These are phyloP conservation scores for Lottia gigantea DNA, from an alignment of 2,888 invertebrate genomes.

Conservation along the genomic window DNA sequence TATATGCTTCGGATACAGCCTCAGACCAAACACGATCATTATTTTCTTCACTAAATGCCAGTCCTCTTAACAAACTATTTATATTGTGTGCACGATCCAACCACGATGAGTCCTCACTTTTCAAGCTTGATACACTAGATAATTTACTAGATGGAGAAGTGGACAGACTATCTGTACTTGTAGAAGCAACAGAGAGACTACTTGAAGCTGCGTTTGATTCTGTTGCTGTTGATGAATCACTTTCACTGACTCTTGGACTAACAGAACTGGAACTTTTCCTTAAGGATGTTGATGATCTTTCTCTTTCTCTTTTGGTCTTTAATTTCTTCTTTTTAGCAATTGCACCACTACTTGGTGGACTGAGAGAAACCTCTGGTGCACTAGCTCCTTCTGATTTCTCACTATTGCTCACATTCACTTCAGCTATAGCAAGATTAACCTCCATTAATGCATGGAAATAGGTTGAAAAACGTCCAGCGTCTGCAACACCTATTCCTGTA, in stretches of 20 bases:
- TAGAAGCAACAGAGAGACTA: conserved; percentile 18
- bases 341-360: conserved; percentile 47
- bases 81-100: conserved; percentile 61
- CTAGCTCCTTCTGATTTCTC: conserved; percentile 23
- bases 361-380: conserved; percentile 21
- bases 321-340: conserved; percentile 61
- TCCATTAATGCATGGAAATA: conserved; percentile 66
- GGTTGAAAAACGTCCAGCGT: conserved; percentile 62
- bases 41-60: conserved; percentile 57
- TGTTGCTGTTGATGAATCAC: conserved; percentile 26
- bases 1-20: conserved; percentile 57
- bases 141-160: conserved; percentile 18
- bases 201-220: conserved; percentile 29
- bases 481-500: conserved; percentile 57
- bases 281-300: conserved; percentile 14
- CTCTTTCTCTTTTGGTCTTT: conserved; percentile 56
- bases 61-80: conserved; percentile 61
- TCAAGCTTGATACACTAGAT: conserved; percentile 22
- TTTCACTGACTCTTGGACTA: conserved; percentile 22
- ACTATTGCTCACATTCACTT: conserved; percentile 37
- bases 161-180: conserved; percentile 12
- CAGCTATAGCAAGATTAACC: conserved; percentile 60
- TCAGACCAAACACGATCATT: conserved; percentile 54
- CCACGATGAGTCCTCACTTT: conserved; percentile 63
- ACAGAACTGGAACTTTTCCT: conserved; percentile 1